phyloP scores from a whole-genome alignment of 2,113 vertebrate species.

The Lichenostomus cassidix region DNA sequence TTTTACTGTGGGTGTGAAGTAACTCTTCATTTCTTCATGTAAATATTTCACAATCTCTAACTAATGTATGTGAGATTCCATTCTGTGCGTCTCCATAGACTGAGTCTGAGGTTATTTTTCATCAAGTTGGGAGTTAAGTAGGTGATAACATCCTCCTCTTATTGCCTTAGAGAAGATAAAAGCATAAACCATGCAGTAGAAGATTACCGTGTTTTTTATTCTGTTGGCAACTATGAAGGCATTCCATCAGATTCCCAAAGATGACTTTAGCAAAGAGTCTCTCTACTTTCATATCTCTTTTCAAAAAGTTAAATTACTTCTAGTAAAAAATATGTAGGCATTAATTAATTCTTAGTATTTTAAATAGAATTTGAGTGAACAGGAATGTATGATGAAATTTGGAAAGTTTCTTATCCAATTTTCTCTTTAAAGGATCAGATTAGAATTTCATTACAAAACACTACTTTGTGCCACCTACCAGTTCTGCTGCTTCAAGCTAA shows the following conservation, averaged over 20 bases:
- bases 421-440: not conserved
- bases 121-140: not conserved
- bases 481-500: not conserved
- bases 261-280: not conserved
- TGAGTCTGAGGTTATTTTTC: not conserved
- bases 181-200: not conserved
- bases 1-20: not conserved
- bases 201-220: not conserved
- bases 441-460: not conserved
- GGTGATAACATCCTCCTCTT: not conserved
- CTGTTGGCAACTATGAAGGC: not conserved
- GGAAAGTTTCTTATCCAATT: not conserved
- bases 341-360: not conserved
- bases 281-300: not conserved
- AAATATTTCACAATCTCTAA: not conserved
- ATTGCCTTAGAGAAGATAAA: not conserved
- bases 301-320: not conserved
- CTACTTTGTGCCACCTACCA: not conserved
- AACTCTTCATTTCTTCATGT: not conserved
- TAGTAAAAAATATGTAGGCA: not conserved
- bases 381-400: not conserved
- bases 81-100: not conserved
- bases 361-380: not conserved
- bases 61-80: not conserved
- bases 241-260: not conserved